Percentiles rank a stretch among this genome's conserved stretches.
Evolutionary conservation across 2,113 vertebrate species (phyloP).

Genomic region (Vidua chalybeata): DNA sequence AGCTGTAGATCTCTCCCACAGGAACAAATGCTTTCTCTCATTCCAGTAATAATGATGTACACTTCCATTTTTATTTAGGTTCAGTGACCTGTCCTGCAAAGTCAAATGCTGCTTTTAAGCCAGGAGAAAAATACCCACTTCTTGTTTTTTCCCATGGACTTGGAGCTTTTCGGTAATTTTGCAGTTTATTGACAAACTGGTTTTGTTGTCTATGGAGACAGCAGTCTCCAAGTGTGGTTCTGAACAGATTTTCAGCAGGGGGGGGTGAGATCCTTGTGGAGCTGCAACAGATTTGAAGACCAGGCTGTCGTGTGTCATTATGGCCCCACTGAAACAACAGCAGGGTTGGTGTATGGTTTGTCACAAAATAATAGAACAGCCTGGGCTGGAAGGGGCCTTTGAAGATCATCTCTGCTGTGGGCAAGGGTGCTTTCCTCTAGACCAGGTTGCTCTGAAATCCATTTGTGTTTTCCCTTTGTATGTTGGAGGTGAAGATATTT

Average conservation of each 20-base stretch:
- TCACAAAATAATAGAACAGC: neutral
- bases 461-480: neutral
- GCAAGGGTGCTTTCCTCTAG: neutral
- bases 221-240: neutral
- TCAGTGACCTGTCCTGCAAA: conserved; percentile 85
- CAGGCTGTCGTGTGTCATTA: neutral
- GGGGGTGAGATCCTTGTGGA: neutral
- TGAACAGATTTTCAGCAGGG: neutral
- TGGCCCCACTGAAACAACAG: neutral
- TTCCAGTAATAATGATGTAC: neutral
- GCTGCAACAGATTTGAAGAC: neutral
- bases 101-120: conserved; percentile 84
- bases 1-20: neutral
- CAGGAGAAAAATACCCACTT: conserved; percentile 86
- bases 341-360: neutral
- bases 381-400: neutral
- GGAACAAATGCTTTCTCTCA: neutral
- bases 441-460: neutral
- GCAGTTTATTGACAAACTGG: neutral
- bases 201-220: neutral
- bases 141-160: conserved; percentile 95
- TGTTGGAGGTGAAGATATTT: neutral
- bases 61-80: conserved; percentile 70
- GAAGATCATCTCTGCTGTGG: neutral
- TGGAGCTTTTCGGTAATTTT: conserved; percentile 90